Evolutionary conservation across 2,888 invertebrate genomes (phyloP).

Genomic region (Notocelia uddmanniana): DNA sequence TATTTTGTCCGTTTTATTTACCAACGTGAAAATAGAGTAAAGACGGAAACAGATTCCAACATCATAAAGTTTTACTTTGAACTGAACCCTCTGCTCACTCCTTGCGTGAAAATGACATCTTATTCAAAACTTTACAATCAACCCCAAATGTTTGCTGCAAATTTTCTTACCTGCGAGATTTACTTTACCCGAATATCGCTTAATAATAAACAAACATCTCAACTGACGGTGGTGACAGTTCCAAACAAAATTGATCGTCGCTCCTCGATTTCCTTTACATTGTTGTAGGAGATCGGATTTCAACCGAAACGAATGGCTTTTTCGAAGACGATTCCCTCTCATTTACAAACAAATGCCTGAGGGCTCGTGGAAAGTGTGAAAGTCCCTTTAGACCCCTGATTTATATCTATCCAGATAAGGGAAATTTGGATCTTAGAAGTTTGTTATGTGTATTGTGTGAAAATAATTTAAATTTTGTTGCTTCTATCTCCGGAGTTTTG

Average conservation of each 20-base stretch:
- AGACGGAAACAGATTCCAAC: background rate
- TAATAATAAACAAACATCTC: slow-evolving; percentile 42
- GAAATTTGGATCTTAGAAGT: slow-evolving; percentile 63
- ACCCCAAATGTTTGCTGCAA: slow-evolving; percentile 12
- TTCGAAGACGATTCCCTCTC: slow-evolving; percentile 62
- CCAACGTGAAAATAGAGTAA: too few species aligned
- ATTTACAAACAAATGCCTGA: slow-evolving; percentile 67
- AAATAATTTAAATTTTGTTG: slow-evolving; percentile 54
- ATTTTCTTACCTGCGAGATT: slow-evolving; percentile 31
- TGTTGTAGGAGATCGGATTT: slow-evolving; percentile 63
- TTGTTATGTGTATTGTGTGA: slow-evolving; percentile 57
- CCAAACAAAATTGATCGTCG: slow-evolving; percentile 53
- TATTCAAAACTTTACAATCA: slow-evolving; percentile 36
- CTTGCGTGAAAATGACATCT: slow-evolving; percentile 30
- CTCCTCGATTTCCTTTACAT: slow-evolving; percentile 61
- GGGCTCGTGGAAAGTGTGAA: slow-evolving; percentile 63
- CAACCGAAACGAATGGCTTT: slow-evolving; percentile 68
- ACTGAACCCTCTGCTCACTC: slow-evolving; percentile 19
- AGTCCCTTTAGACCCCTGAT: slow-evolving; percentile 65
- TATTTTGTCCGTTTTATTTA: too few species aligned
- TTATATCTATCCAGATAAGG: slow-evolving; percentile 69
- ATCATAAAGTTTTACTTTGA: slow-evolving; percentile 16
- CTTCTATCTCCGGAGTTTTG: slow-evolving; percentile 36
- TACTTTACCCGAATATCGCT: slow-evolving; percentile 31
- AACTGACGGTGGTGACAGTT: slow-evolving; percentile 35